phyloP scores from a whole-genome alignment of 2,797 vertebrate species.

The Artibeus jamaicensis region DNA sequence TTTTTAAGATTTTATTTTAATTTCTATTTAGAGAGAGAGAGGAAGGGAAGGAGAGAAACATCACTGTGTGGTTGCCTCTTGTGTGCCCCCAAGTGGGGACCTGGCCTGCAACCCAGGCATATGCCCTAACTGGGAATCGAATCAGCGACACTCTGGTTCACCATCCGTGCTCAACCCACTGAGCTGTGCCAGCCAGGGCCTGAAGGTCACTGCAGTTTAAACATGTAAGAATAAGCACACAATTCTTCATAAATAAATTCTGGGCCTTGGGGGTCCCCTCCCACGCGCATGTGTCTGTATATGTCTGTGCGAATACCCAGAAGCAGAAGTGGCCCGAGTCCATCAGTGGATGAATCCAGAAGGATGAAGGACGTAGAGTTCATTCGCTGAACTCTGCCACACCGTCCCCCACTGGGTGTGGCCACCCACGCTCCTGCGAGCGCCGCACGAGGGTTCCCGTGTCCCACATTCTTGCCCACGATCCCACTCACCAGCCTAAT shows the following conservation, averaged over 20 bases:
- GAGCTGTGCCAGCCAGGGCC: too few species aligned
- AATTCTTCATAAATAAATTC: background rate
- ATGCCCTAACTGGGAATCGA: too few species aligned
- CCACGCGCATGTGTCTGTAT: background rate
- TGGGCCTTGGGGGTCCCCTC: background rate
- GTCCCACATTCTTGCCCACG: background rate
- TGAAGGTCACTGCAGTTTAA: too few species aligned
- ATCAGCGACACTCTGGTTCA: too few species aligned
- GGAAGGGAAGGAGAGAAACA: too few species aligned
- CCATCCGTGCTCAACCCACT: too few species aligned
- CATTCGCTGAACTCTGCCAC: background rate
- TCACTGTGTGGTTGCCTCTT: too few species aligned
- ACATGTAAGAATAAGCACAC: background rate
- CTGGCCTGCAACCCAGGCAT: too few species aligned
- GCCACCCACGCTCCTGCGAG: fast-evolving
- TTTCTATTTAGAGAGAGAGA: too few species aligned
- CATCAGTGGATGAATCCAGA: background rate
- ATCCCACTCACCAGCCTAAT: background rate
- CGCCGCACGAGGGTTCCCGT: fast-evolving
- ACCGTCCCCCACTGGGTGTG: fast-evolving
- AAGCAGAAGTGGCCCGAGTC: background rate
- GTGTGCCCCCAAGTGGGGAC: too few species aligned
- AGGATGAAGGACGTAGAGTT: background rate
- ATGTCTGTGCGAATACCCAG: too few species aligned
- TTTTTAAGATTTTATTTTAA: too few species aligned